Evolutionary conservation across 2,113 vertebrate genomes (phyloP).

Genomic region (Pterocles burchelli): DNA sequence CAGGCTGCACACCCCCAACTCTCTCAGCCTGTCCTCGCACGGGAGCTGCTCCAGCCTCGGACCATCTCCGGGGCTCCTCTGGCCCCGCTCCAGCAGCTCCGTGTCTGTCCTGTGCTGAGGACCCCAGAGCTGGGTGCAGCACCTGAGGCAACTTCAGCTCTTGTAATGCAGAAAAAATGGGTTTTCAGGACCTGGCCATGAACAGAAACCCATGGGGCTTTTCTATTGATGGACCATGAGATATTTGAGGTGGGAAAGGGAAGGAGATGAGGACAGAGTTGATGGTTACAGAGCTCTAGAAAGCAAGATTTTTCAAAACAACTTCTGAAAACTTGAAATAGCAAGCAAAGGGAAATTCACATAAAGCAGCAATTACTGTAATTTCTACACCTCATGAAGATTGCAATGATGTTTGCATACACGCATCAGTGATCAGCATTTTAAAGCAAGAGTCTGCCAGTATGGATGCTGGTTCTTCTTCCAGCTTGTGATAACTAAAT

Average conservation of each 20-base stretch:
- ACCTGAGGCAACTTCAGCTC: neutral
- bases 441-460: neutral
- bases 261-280: neutral
- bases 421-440: neutral
- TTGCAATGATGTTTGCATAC: neutral
- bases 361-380: neutral
- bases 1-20: no score
- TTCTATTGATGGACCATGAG: neutral
- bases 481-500: fast-evolving
- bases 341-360: neutral
- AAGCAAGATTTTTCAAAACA: neutral
- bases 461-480: fast-evolving
- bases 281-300: neutral
- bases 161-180: neutral
- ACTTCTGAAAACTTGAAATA: neutral
- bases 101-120: no score
- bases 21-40: no score
- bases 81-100: no score
- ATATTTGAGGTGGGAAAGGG: neutral
- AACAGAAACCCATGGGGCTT: neutral
- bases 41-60: no score
- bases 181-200: neutral
- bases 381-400: neutral
- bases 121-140: no score
- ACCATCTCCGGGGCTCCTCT: no score